A percentile compares a stretch with the other conserved stretches of the same genome.
These are phyloP conservation scores for Eulemur coronatus DNA, from an alignment of 2,797 vertebrate species.

Conservation along the genomic window DNA sequence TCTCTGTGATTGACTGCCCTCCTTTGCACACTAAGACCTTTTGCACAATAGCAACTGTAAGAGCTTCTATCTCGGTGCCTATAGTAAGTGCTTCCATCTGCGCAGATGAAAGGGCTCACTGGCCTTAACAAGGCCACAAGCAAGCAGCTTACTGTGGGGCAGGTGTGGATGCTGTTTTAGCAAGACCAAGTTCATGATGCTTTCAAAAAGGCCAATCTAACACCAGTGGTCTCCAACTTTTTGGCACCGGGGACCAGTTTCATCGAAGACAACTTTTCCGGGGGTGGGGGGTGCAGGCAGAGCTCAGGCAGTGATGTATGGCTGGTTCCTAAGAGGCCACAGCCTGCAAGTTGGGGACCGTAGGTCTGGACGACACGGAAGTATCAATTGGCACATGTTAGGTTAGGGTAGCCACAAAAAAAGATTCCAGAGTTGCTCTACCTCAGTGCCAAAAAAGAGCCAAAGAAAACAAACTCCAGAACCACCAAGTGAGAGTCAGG, in stretches of 20 bases:
- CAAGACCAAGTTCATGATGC: background rate
- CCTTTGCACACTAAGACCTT: background rate
- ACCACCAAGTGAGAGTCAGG: background rate
- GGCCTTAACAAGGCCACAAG: background rate
- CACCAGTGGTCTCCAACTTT: too few species aligned
- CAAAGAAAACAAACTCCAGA: background rate
- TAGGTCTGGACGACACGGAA: background rate
- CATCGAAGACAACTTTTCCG: too few species aligned
- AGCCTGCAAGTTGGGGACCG: too few species aligned
- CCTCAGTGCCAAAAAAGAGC: background rate
- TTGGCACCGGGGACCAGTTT: too few species aligned
- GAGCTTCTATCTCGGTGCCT: background rate
- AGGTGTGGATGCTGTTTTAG: background rate
- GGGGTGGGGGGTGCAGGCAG: too few species aligned
- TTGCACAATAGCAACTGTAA: background rate
- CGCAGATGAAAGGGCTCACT: background rate
- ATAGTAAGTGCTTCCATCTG: too few species aligned
- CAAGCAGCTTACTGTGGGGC: background rate
- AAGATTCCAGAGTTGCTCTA: background rate
- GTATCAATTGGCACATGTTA: rapidly evolving
- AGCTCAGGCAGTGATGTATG: too few species aligned
- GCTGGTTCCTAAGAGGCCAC: too few species aligned
- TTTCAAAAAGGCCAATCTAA: background rate
- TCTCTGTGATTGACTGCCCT: background rate
- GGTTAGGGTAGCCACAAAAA: background rate